Percentiles rank a stretch among this genome's conserved stretches.
Conservation (phyloP, 2,888 invertebrate genomes). For the Folsomia manolachei region DNA sequence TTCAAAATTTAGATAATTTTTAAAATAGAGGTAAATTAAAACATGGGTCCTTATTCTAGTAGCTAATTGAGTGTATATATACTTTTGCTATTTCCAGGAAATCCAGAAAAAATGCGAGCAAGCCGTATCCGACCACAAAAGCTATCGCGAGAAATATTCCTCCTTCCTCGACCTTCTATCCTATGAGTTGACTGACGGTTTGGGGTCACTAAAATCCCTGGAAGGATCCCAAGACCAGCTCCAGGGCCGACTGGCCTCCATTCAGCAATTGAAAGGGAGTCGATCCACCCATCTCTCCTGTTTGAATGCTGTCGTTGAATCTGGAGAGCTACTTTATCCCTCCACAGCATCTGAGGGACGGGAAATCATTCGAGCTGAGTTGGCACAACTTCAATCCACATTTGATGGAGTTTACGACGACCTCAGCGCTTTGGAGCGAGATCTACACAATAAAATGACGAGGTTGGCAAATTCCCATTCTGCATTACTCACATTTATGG, state of each 20-base stretch:
- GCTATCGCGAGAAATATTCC: conserved; percentile 77
- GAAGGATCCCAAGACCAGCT: conserved; percentile 65
- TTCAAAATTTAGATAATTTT: too few species aligned
- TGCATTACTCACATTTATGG: neutral
- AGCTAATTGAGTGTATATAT: neutral
- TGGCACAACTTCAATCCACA: conserved; percentile 78
- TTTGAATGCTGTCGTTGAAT: conserved; percentile 78
- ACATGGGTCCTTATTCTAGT: too few species aligned
- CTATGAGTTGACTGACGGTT: conserved; percentile 66
- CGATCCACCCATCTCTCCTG: conserved; percentile 71
- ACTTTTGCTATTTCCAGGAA: conserved; percentile 60
- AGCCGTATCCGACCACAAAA: conserved; percentile 75
- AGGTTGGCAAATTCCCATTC: neutral
- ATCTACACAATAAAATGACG: conserved; percentile 73
- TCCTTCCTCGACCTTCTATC: conserved; percentile 79
- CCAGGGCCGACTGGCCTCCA: conserved; percentile 65
- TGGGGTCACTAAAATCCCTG: conserved; percentile 64
- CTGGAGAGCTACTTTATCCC: conserved; percentile 82
- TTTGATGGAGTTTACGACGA: conserved; percentile 69
- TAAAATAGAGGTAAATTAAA: too few species aligned
- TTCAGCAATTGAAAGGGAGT: conserved; percentile 72
- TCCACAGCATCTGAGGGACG: conserved; percentile 83
- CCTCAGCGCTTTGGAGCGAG: conserved; percentile 72
- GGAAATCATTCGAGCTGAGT: conserved; percentile 76
- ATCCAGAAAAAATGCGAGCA: conserved; percentile 89